Percentiles rank a stretch among this genome's conserved stretches.
Evolutionary conservation across 1,140 invertebrate genomes (phyloP).

Genomic region (Caenorhabditis inopinata): DNA sequence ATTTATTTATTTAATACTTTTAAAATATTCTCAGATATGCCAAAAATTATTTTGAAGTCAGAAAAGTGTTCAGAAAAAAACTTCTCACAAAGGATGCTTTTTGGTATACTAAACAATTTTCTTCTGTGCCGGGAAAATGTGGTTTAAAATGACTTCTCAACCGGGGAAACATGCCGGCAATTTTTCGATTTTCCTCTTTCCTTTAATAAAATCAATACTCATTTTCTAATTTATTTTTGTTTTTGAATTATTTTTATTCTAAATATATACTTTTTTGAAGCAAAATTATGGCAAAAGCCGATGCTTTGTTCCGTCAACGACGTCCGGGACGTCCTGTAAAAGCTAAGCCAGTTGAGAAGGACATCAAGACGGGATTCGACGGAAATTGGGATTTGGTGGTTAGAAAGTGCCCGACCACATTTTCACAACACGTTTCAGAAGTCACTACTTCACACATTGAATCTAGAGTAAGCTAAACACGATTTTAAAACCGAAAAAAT

Average conservation of each 20-base stretch:
- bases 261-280: background rate
- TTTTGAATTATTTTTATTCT: too few relatives aligned
- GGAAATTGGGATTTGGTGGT: conserved; percentile 20
- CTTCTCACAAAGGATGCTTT: background rate
- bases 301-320: conserved; percentile 12
- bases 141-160: too few relatives aligned
- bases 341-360: background rate
- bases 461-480: background rate
- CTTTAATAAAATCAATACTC: too few relatives aligned
- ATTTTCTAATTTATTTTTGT: too few relatives aligned
- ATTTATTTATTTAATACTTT: too few relatives aligned
- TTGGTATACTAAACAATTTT: too few relatives aligned
- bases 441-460: background rate
- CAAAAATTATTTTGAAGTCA: too few relatives aligned
- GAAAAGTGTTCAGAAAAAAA: background rate
- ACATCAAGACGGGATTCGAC: conserved; percentile 1
- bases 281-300: conserved; percentile 14
- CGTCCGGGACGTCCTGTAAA: background rate
- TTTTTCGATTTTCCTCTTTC: too few relatives aligned
- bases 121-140: too few relatives aligned
- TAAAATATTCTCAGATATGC: too few relatives aligned
- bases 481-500: background rate
- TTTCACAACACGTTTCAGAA: conserved; percentile 7
- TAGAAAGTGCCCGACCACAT: background rate
- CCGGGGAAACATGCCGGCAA: too few relatives aligned